Evolutionary conservation across 2,888 invertebrate species (phyloP), one percentile per base, ranked within the genome.

Genomic region (Galerucella pusilla): DNA sequence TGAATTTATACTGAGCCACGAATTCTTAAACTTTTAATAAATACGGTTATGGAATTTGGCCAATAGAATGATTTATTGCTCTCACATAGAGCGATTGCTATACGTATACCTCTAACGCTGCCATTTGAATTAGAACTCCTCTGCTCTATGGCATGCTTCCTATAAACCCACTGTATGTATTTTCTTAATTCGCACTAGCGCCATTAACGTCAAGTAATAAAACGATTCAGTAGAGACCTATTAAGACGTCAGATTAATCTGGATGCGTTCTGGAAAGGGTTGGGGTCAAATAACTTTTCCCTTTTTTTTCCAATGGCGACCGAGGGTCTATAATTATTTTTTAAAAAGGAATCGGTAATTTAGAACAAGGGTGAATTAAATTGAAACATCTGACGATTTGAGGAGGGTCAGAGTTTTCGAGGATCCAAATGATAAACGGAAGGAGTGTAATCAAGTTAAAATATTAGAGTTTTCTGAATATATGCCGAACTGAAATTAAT

Each of bases 241-340:
- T 66, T 66, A 59, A 71, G 28, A 59, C 16, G 66, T 66, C 59
- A 66, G 71, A 66, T 71, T 66, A n/a, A 65, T 54, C 66, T 54
- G 59, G 66, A 54, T 61, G 35, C 65, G 25, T 71, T 71, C 66
- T 35, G 64, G 64, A 35, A 25, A 74, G 69, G 59, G 54, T 59
- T 57, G 42, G 73, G 70, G 69, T 71, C 63, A 76, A 64, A 67
- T 73, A 70, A 11, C 35, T 52, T 46, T 71, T 66, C 45, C 59
- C 60, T 54, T 59, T n/a, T 46, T n/a, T 54, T 61, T 64, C 16
- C 42, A 45, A 11, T 35, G 16, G 9, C 9, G n/a, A 16, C 14
- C 35, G 6, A 35, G 64, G 28, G 71, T 66, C 66, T 71, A 66
- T 71, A 71, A 71, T 71, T 71, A 71, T 66, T 71, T 65, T 71